These are phyloP conservation scores for Elaeidobius kamerunicus DNA, from an alignment of 2,888 invertebrate species.

Conservation along the genomic window DNA sequence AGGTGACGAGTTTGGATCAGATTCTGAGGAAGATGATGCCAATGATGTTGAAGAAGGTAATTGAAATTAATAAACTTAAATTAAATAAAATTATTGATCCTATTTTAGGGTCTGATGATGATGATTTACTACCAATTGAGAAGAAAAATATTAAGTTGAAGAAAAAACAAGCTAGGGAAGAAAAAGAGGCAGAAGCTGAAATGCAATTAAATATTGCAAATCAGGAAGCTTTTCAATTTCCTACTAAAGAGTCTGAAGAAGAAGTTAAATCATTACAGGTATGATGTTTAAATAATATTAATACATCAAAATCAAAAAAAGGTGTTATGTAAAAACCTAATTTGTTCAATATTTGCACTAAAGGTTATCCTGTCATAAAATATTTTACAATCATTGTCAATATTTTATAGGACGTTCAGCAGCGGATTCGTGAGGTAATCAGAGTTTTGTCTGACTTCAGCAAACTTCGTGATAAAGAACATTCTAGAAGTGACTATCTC, in stretches of 20 bases:
- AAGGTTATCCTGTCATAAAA: too few relatives aligned
- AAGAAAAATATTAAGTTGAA: slow-evolving; percentile 75
- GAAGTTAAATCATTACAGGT: slow-evolving; percentile 68
- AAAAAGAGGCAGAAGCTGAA: slow-evolving; percentile 77
- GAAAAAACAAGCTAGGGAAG: slow-evolving; percentile 65
- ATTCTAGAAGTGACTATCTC: slow-evolving; percentile 78
- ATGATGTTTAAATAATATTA: too few relatives aligned
- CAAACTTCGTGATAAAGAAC: slow-evolving; percentile 62
- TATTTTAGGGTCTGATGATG: slow-evolving; percentile 54
- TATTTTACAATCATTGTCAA: too few relatives aligned
- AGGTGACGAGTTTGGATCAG: slow-evolving; percentile 19
- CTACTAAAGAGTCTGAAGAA: slow-evolving; percentile 69
- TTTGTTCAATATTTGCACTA: too few relatives aligned
- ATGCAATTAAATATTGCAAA: slow-evolving; percentile 75
- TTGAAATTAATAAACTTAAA: too few relatives aligned
- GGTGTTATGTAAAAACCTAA: too few relatives aligned
- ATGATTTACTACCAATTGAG: slow-evolving; percentile 82
- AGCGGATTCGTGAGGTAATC: slow-evolving; percentile 83
- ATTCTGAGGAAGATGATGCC: slow-evolving; percentile 29
- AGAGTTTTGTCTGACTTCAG: slow-evolving; percentile 78
- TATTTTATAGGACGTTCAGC: slow-evolving; percentile 64
- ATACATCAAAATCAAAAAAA: too few relatives aligned
- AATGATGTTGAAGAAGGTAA: slow-evolving; percentile 2
- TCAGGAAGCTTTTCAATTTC: slow-evolving; percentile 76
- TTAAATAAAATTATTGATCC: not conserved